Evolutionary conservation across 2,797 vertebrate genomes (phyloP).

Genomic region (Amphiprion clarkii): DNA sequence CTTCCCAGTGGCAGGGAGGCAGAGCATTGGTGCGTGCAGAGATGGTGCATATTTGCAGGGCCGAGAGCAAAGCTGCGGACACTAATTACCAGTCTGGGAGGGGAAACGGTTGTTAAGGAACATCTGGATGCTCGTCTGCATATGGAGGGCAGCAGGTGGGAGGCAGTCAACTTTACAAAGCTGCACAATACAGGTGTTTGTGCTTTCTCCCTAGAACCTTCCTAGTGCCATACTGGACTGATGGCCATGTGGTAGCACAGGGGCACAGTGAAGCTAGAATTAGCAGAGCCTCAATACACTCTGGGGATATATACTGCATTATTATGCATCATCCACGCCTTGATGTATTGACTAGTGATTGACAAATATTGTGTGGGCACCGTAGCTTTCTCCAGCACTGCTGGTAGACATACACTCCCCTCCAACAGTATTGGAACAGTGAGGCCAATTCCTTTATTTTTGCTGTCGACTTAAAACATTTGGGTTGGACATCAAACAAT

Average conservation of each 20-base stretch:
- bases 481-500: too few species aligned
- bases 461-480: too few species aligned
- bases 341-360: too few species aligned
- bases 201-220: conserved; percentile 1
- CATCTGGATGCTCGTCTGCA: conserved; percentile 53
- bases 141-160: conserved; percentile 45
- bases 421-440: too few species aligned
- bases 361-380: too few species aligned
- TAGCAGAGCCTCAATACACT: too few species aligned
- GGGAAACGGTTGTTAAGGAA: conserved; percentile 40
- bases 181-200: conserved; percentile 31
- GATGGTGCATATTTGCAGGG: conserved; percentile 8
- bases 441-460: too few species aligned
- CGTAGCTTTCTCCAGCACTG: too few species aligned
- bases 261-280: too few species aligned
- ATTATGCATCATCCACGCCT: too few species aligned
- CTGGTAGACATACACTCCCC: too few species aligned
- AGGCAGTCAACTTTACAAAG: conserved; percentile 32
- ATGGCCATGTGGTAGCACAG: background rate
- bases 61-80: conserved; percentile 21
- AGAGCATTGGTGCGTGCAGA: background rate
- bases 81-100: conserved; percentile 47
- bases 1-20: background rate
- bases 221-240: conserved; percentile 7
- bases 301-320: too few species aligned